A percentile compares a stretch with the other conserved stretches of the same genome.
These are phyloP conservation scores for Busseola fusca DNA, from an alignment of 2,888 invertebrate genomes.

Conservation along the genomic window DNA sequence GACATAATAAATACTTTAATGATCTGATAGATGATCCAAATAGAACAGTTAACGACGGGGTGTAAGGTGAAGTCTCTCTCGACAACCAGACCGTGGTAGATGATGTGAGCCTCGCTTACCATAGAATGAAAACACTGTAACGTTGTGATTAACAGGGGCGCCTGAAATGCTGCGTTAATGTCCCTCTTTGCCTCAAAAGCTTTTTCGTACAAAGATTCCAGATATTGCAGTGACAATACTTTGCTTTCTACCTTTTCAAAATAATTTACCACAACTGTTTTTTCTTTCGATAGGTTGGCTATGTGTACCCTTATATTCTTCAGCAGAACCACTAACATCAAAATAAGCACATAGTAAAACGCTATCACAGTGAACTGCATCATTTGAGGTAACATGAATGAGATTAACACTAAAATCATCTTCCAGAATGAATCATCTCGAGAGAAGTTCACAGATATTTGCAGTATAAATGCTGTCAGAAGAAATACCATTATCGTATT, in stretches of 20 bases:
- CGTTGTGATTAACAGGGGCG: conserved; percentile 72
- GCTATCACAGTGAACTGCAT: conserved; percentile 74
- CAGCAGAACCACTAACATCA: conserved; percentile 71
- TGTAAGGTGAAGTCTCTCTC: conserved; percentile 67
- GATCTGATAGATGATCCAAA: conserved; percentile 80
- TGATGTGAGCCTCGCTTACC: conserved; percentile 78
- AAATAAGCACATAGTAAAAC: conserved; percentile 74
- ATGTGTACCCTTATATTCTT: conserved; percentile 69
- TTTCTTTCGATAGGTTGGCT: conserved; percentile 44
- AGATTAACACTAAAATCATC: conserved; percentile 71
- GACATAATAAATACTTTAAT: conserved; percentile 76
- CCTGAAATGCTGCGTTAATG: conserved; percentile 77
- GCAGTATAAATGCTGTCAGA: conserved; percentile 61
- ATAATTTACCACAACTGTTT: conserved; percentile 48
- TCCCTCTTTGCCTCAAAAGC: conserved; percentile 71
- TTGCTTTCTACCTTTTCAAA: conserved; percentile 64
- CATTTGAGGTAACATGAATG: conserved; percentile 76
- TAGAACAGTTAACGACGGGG: conserved; percentile 73
- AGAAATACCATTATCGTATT: conserved; percentile 64
- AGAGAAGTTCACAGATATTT: conserved; percentile 73
- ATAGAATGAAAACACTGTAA: conserved; percentile 81
- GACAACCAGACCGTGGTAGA: conserved; percentile 75
- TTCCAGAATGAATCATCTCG: conserved; percentile 75
- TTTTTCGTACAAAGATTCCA: conserved; percentile 74
- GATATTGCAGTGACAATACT: conserved; percentile 67